Conservation (phyloP, 2,113 vertebrate species). For the Podocnemis expansa region DNA sequence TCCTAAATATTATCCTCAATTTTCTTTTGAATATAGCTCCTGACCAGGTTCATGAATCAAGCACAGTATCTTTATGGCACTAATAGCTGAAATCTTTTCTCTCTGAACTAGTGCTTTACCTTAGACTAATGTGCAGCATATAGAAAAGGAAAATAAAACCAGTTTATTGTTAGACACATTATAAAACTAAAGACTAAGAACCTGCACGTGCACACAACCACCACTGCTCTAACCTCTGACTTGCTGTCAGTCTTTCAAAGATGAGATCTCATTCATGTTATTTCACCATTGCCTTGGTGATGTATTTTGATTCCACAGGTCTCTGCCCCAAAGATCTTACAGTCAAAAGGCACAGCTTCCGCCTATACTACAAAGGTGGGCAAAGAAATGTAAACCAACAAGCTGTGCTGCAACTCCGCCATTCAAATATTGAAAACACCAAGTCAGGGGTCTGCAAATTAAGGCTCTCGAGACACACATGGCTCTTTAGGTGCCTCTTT, state of each 20-base stretch:
- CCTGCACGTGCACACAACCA: not conserved
- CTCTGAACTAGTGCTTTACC: not conserved
- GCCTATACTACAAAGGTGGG: not conserved
- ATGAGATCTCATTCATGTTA: not conserved
- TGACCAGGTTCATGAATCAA: not conserved
- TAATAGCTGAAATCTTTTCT: not conserved
- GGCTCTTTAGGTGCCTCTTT: too few relatives aligned
- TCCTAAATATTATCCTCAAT: not conserved
- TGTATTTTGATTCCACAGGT: not conserved
- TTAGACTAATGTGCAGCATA: not conserved
- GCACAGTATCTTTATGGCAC: not conserved
- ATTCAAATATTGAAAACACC: not conserved
- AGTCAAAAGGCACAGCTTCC: not conserved
- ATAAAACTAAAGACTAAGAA: not conserved
- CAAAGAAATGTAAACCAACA: not conserved
- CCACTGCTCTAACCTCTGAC: not conserved
- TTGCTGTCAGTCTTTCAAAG: rapidly evolving
- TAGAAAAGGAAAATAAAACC: not conserved
- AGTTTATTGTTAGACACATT: not conserved
- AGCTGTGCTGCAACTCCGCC: not conserved
- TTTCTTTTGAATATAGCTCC: not conserved
- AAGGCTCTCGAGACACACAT: too few relatives aligned
- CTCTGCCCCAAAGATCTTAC: rapidly evolving
- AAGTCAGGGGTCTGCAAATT: too few relatives aligned
- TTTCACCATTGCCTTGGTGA: not conserved